Conservation (phyloP, 2,113 vertebrate species). For the Coreoperca whiteheadi region DNA sequence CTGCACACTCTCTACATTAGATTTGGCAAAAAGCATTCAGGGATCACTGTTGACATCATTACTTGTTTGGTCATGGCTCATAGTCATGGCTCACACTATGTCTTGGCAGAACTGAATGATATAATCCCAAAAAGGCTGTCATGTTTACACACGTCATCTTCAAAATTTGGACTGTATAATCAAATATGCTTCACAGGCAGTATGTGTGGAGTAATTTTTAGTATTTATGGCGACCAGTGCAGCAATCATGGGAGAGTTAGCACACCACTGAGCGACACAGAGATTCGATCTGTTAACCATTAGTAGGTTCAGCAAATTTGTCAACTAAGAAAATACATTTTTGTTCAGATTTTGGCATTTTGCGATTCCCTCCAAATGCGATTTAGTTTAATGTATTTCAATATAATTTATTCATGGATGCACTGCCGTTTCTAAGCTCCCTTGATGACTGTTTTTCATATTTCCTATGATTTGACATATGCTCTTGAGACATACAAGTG, state of each 20-base stretch:
- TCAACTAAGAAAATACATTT: background rate
- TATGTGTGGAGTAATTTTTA: slow-evolving; percentile 17
- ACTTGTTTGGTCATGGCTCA: slow-evolving; percentile 4
- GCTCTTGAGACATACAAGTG: background rate
- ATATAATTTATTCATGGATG: background rate
- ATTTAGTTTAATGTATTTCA: background rate
- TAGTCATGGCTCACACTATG: background rate
- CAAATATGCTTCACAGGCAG: slow-evolving; percentile 10
- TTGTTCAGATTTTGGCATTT: background rate
- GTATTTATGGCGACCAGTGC: slow-evolving; percentile 23
- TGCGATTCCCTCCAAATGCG: background rate
- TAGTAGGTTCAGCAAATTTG: background rate
- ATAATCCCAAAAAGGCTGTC: slow-evolving; percentile 18
- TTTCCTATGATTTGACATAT: background rate
- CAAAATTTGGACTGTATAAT: slow-evolving; percentile 11
- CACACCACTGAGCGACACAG: background rate
- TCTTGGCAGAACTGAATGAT: slow-evolving; percentile 1
- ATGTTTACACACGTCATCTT: slow-evolving; percentile 34
- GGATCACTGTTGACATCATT: background rate
- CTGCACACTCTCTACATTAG: slow-evolving; percentile 3
- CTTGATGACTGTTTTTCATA: background rate
- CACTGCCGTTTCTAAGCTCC: background rate
- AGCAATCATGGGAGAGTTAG: background rate
- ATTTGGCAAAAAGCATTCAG: slow-evolving; percentile 4
- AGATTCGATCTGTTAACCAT: slow-evolving; percentile 6